Percentiles rank a stretch among this genome's conserved stretches.
Conservation (phyloP, 2,888 invertebrate species). For the Crematogaster levior region DNA sequence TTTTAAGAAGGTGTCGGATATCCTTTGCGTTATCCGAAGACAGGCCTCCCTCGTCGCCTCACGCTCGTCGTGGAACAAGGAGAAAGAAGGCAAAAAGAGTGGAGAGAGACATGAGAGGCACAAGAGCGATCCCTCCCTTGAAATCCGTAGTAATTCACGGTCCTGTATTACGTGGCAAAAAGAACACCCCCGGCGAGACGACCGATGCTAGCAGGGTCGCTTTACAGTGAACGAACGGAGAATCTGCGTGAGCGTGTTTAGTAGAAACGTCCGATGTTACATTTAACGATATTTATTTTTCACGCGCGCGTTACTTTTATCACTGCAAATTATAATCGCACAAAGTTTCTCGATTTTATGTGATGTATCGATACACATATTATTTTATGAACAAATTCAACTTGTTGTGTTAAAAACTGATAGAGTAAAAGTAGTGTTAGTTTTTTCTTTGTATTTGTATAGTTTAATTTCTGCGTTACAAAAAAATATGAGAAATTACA, state of each 20-base stretch:
- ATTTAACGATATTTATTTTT: conserved; percentile 26
- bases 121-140: conserved; percentile 66
- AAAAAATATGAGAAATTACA: background rate
- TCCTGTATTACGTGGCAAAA: conserved; percentile 73
- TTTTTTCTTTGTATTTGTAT: background rate
- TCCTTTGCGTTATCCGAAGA: conserved; percentile 79
- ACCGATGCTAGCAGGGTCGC: conserved; percentile 40
- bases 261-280: conserved; percentile 2
- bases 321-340: background rate
- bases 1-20: conserved; percentile 84
- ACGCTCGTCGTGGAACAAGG: conserved; percentile 41
- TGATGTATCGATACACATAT: background rate
- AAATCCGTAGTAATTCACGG: conserved; percentile 79
- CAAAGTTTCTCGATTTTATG: background rate
- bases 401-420: background rate
- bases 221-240: conserved; percentile 42
- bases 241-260: conserved; percentile 27
- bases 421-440: background rate
- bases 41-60: conserved; percentile 67
- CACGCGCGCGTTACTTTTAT: background rate
- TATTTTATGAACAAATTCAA: background rate
- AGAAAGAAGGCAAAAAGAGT: conserved; percentile 55
- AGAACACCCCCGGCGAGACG: conserved; percentile 51
- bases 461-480: background rate
- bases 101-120: conserved; percentile 43